Conservation (phyloP, 2,797 vertebrate species). For the Malacoraja senta region DNA sequence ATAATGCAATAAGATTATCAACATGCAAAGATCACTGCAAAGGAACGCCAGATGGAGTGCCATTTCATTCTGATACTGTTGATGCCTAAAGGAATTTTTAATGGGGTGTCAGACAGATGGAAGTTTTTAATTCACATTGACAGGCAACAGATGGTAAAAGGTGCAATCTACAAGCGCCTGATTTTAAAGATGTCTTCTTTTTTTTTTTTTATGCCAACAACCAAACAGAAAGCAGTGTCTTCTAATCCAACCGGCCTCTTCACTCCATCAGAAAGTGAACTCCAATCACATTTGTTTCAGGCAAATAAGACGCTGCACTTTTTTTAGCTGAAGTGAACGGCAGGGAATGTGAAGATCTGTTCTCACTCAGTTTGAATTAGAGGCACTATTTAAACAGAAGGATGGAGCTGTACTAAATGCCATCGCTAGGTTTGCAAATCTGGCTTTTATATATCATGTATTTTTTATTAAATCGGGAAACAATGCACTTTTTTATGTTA, state of each 20-base stretch:
- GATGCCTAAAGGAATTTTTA: constrained; percentile 37
- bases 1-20: not conserved
- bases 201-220: not conserved
- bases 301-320: not conserved
- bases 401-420: not conserved
- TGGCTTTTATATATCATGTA: not conserved
- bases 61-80: constrained; percentile 28
- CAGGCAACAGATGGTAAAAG: constrained; percentile 65
- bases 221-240: constrained; percentile 2
- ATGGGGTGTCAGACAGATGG: constrained; percentile 57
- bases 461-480: not conserved
- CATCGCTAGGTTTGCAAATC: not conserved
- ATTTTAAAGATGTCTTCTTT: constrained; percentile 46
- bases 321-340: not conserved
- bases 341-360: not conserved
- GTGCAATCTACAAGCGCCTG: constrained; percentile 53
- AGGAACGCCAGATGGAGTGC: constrained; percentile 17
- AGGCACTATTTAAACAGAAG: not conserved
- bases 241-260: not conserved
- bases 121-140: constrained; percentile 61
- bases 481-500: not conserved
- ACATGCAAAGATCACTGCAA: constrained; percentile 16
- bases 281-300: not conserved
- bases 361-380: not conserved
- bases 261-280: constrained; percentile 21